Evolutionary conservation across 2,888 invertebrate species (phyloP), one percentile per base, ranked within the genome.

Genomic region (Mythimna ferrago): DNA sequence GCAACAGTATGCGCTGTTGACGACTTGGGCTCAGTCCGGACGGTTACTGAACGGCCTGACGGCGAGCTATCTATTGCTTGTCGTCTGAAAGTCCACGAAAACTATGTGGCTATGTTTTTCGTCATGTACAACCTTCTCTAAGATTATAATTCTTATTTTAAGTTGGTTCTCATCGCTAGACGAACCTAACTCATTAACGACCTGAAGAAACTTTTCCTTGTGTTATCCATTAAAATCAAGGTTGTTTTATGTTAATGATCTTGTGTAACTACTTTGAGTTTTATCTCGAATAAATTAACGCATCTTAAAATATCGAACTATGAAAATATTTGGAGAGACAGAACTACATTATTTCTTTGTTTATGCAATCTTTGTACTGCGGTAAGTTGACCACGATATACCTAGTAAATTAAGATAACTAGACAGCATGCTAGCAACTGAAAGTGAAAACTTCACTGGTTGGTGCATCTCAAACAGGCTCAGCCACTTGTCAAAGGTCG

Each of bases 381-480:
- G 14, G 21, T 11, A 6, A 38, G 6, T 32, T 21, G 14, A 58
- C 32, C 53, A 72, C 57, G 53, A n/a, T 56, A 53, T 10, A 16
- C 48, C 16, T 48, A 11, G 10, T 51, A 66, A 68, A 58, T 53
- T 3, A 26, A 48, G 32, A 48, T 81, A 81, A 63, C 57, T 19
- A 78, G 69, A 63, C 5, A 41, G 53, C 35, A 60, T 35, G 19
- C 26, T 32, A 16, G 61, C 21, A 54, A 61, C 57, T 56, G 67
- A 80, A 82, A 82, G 79, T 82, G 56, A 57, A 78, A 79, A 57
- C 48, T 32, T 54, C 9, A 35, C 44, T 2, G 32, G 57, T 63
- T 35, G 5, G 66, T 14, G 64, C 41, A 65, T 67, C 61, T 11
- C n/a, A 72, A 72, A 80, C 79, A 54, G 83, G 79, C 57, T 82